Evolutionary conservation across 2,888 invertebrate genomes (phyloP).

Genomic region (Hybos culiciformis): DNA sequence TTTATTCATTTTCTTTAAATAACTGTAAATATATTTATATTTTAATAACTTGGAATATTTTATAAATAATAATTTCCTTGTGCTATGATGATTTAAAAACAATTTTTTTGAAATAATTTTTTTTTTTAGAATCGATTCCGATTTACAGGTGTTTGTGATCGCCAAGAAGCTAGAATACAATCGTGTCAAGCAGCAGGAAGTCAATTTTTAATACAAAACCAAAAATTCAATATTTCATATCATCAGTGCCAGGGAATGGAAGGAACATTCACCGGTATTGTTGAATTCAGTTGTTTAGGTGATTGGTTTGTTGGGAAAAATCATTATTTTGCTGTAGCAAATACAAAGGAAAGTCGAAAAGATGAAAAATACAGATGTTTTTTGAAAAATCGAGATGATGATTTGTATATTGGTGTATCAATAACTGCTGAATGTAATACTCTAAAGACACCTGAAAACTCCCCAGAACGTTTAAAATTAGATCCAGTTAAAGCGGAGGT

Average conservation of each 20-base stretch:
- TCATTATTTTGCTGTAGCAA: constrained; percentile 94
- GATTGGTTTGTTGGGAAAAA: constrained; percentile 95
- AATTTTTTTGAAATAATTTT: constrained; percentile 4
- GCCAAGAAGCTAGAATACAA: constrained; percentile 76
- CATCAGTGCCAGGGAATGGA: constrained; percentile 81
- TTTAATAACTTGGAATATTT: neutral
- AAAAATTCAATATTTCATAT: constrained; percentile 91
- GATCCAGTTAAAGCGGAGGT: constrained; percentile 82
- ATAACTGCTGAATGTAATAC: constrained; percentile 89
- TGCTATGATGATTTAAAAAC: neutral
- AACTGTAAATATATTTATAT: neutral
- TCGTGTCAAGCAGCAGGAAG: constrained; percentile 95
- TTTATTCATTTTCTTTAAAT: neutral
- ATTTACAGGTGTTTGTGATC: constrained; percentile 82
- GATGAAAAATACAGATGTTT: constrained; percentile 93
- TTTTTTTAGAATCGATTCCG: constrained; percentile 59
- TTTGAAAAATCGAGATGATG: constrained; percentile 86
- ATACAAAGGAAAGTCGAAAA: constrained; percentile 87
- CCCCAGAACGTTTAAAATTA: constrained; percentile 75
- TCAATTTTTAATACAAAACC: constrained; percentile 89
- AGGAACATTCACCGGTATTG: constrained; percentile 79
- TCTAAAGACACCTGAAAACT: constrained; percentile 83
- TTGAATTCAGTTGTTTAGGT: constrained; percentile 84
- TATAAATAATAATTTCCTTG: neutral
- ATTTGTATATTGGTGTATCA: constrained; percentile 80